Conservation (phyloP, 2,113 vertebrate species). For the Stercorarius parasiticus region DNA sequence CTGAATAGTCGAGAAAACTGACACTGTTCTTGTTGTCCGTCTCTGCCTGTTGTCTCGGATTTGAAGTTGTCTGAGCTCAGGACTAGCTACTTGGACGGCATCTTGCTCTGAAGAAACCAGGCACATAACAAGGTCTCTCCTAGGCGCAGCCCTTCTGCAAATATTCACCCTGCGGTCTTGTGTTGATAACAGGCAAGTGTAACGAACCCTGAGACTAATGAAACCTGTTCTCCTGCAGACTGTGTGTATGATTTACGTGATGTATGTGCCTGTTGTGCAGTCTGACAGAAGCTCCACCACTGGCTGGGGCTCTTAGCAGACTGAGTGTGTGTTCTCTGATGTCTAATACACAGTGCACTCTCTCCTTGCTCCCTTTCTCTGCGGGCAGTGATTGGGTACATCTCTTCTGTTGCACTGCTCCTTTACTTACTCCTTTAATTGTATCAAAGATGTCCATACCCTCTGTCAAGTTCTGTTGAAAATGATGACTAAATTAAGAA, state of each 20-base stretch:
- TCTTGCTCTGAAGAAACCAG: background rate
- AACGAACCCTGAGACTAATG: background rate
- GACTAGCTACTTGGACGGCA: background rate
- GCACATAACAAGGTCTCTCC: background rate
- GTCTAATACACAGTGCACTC: background rate
- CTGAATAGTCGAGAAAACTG: background rate
- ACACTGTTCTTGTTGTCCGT: rapidly evolving
- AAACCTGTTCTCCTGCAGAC: background rate
- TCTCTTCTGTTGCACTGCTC: background rate
- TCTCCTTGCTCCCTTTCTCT: background rate
- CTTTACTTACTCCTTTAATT: background rate
- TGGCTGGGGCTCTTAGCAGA: background rate
- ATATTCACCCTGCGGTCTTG: background rate
- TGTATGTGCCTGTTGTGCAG: no score
- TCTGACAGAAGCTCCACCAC: background rate
- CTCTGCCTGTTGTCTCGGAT: background rate
- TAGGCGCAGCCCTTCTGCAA: background rate
- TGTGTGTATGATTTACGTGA: no score
- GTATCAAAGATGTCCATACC: background rate
- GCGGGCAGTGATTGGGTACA: background rate
- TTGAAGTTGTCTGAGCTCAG: background rate
- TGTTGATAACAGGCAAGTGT: background rate
- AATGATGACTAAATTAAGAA: background rate
- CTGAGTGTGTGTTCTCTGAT: background rate
- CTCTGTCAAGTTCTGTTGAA: background rate